Evolutionary conservation across 2,888 invertebrate species (phyloP), one percentile per base, ranked within the genome.

Genomic region (Calameuta filiformis): DNA sequence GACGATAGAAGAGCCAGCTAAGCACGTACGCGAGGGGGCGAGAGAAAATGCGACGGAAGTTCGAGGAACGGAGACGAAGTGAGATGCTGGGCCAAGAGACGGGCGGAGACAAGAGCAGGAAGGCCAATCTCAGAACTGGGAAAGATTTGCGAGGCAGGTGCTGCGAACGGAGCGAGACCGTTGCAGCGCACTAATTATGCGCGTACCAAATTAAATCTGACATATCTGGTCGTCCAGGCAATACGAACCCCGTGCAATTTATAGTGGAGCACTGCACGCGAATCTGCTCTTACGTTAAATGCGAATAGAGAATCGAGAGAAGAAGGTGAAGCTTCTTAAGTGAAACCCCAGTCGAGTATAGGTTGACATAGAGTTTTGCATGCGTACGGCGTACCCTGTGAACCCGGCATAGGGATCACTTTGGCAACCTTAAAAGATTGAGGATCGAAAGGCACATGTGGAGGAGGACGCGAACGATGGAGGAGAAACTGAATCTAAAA

Each of bases 111-210:
- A 79, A 73, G 76, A 75, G 73, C 77, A 80, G 77, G 76, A 77
- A 80, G 76, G 76, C 77, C 79, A 75, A 75, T 81, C 80, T 73
- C 80, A 78, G 81, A 73, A 80, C 74, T 76, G 79, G 77, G 81
- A 82, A 79, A 84, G 83, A 83, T 83, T 82, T 81, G 80, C 79
- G 82, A 78, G 87, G 84, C 91, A 91, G 91, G 91, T 91, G 91
- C 90, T 89, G 89, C 88, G 90, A 90, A 80, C 87, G 78, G 86
- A 91, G 89, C 91, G 90, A 86, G 83, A 90, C 90, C 88, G 87
- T 56, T 85, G 76, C 76, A 76, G 73, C 79, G 83, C 89, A 85
- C 90, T 90, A 90, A 90, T 90, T 90, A 89, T 87, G 83, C 83
- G 82, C 77, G 87, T 86, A 89, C 90, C 86, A 84, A 90, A 88